Evolutionary conservation across 2,113 vertebrate genomes (phyloP).

Genomic region (rat (Rattus norvegicus)): DNA sequence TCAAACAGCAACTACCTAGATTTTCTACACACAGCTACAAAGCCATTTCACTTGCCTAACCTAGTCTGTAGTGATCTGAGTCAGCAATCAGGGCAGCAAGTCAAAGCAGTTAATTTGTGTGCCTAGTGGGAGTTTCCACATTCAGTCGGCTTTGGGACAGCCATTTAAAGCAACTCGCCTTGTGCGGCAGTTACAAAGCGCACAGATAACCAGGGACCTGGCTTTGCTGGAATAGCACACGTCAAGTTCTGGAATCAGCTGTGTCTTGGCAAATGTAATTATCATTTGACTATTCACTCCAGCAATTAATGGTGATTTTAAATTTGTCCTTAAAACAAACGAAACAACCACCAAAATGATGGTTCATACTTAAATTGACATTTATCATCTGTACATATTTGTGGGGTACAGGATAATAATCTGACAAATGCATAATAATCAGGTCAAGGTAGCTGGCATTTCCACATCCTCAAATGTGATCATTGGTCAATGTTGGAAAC

Average conservation of each 20-base stretch:
- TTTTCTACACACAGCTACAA: background rate
- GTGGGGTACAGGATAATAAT: background rate
- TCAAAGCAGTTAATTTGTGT: background rate
- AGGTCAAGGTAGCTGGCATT: background rate
- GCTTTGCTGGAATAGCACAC: background rate
- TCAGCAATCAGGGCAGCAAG: slow-evolving; percentile 1
- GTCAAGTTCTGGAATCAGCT: background rate
- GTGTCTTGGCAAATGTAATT: background rate
- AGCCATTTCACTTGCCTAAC: background rate
- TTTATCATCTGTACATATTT: background rate
- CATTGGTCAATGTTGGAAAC: background rate
- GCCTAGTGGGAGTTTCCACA: background rate
- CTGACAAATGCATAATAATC: background rate
- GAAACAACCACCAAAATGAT: background rate
- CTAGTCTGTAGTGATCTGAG: background rate
- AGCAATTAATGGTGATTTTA: background rate
- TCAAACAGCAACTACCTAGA: background rate
- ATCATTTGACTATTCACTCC: background rate
- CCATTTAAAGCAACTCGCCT: background rate
- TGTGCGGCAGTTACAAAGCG: background rate
- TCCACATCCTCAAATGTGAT: background rate
- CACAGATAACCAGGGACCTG: background rate
- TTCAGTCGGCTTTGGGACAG: background rate
- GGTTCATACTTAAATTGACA: background rate
- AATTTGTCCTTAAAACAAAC: background rate